Evolutionary conservation across 2,113 vertebrate species (phyloP).

Genomic region (Stomatorhinus ivindoensis): DNA sequence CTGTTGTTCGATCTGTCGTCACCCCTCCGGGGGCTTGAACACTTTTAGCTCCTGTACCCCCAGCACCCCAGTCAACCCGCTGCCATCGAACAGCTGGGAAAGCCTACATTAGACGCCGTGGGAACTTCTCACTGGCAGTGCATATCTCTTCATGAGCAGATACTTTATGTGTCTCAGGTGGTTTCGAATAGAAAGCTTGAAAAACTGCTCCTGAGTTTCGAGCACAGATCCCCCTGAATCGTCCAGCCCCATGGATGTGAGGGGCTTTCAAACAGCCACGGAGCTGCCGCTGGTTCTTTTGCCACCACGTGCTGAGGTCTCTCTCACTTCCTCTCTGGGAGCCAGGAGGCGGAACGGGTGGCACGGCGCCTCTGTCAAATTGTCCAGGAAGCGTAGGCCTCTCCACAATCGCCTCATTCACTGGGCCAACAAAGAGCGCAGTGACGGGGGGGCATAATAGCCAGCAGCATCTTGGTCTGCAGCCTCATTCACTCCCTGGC

Average conservation of each 20-base stretch:
- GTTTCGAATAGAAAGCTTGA: neutral
- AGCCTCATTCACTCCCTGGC: neutral
- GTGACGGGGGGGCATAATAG: neutral
- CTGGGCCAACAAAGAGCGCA: neutral
- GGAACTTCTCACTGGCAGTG: too few relatives aligned
- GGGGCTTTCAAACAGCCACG: neutral
- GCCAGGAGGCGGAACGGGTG: neutral
- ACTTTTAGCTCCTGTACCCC: too few relatives aligned
- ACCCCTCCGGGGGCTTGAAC: too few relatives aligned
- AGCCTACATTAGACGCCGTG: too few relatives aligned
- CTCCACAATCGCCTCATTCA: neutral
- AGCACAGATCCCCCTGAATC: neutral
- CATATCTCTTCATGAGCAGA: neutral
- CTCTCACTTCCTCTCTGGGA: neutral
- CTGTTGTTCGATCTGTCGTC: too few relatives aligned
- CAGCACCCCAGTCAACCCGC: too few relatives aligned
- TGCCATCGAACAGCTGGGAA: too few relatives aligned
- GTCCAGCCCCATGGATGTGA: neutral
- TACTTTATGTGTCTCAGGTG: neutral
- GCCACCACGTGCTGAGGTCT: neutral
- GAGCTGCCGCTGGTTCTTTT: neutral
- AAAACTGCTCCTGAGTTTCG: neutral
- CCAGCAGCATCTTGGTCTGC: conserved; percentile 20
- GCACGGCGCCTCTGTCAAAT: neutral
- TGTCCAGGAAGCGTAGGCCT: neutral